These are phyloP conservation scores for Forbesichthys papilliferus DNA, from an alignment of 2,113 vertebrate genomes.

Conservation along the genomic window DNA sequence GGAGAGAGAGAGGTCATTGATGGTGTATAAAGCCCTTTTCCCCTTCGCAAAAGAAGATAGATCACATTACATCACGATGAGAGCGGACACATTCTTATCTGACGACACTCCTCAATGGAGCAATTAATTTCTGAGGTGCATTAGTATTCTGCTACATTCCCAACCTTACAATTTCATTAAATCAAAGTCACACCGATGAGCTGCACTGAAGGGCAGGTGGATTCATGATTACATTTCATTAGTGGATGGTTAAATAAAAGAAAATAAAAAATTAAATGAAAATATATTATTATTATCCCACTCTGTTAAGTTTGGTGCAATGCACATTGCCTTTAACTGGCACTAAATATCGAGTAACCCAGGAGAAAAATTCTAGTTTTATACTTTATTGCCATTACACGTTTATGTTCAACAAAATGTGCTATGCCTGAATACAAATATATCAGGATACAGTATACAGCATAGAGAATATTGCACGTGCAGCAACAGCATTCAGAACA, in stretches of 20 bases:
- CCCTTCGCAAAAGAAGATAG: slow-evolving; percentile 23
- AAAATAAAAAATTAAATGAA: not conserved
- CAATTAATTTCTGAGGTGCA: slow-evolving; percentile 56
- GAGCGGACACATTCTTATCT: slow-evolving; percentile 58
- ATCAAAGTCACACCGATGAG: slow-evolving; percentile 63
- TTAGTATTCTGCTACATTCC: slow-evolving; percentile 60
- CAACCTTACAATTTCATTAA: slow-evolving; percentile 64
- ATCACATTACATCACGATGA: slow-evolving; percentile 65
- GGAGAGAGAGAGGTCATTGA: slow-evolving; percentile 46
- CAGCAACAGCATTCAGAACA: no score
- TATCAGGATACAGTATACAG: no score
- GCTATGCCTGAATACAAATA: no score
- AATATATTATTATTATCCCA: not conserved
- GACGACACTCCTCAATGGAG: slow-evolving; percentile 51
- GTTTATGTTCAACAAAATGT: no score
- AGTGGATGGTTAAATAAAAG: not conserved
- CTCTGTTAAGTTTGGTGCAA: not conserved
- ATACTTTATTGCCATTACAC: no score
- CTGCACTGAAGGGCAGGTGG: slow-evolving; percentile 63
- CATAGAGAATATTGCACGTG: no score
- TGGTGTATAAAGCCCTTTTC: slow-evolving; percentile 39
- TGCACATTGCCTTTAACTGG: not conserved
- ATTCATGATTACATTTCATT: slow-evolving; percentile 49
- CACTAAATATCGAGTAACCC: not conserved
- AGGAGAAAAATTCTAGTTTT: no score